phyloP scores from a whole-genome alignment of 2,797 vertebrate genomes.

The Enteromius mattozi region DNA sequence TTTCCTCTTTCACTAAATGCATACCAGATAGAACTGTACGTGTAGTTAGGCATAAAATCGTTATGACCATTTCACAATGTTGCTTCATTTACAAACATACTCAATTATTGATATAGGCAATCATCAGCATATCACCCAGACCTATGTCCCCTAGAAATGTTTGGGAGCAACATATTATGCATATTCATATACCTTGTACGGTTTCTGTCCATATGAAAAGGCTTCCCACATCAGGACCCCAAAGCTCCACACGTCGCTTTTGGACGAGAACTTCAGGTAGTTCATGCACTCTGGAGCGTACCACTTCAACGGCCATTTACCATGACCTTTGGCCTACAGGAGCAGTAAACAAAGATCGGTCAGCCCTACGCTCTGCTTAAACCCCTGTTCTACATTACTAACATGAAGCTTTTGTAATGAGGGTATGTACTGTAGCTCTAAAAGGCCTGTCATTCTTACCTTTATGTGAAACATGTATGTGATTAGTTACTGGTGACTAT shows the following conservation, averaged over 20 bases:
- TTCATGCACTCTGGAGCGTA: constrained; percentile 97
- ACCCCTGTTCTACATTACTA: no score
- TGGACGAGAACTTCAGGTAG: constrained; percentile 94
- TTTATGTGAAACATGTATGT: not conserved
- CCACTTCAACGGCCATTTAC: constrained; percentile 98
- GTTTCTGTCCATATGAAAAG: constrained; percentile 91
- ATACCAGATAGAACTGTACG: not conserved
- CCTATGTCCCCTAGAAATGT: not conserved
- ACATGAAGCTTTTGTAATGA: not conserved
- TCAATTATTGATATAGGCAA: not conserved
- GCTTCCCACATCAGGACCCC: constrained; percentile 98
- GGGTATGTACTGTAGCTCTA: not conserved
- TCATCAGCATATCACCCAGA: not conserved
- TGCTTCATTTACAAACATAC: not conserved
- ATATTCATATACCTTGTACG: constrained; percentile 86
- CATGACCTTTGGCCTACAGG: constrained; percentile 87
- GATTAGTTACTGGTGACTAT: not conserved
- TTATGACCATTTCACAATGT: not conserved
- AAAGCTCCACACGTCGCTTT: constrained; percentile 98
- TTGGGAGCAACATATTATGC: not conserved
- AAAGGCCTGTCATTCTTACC: not conserved
- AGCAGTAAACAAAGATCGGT: constrained; percentile 9
- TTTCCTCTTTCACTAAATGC: not conserved
- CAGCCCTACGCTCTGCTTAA: not conserved
- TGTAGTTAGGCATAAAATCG: not conserved